A percentile compares a stretch with the other conserved stretches of the same genome.
Conservation (phyloP, 2,113 vertebrate species). For the Stegostoma tigrinum region DNA sequence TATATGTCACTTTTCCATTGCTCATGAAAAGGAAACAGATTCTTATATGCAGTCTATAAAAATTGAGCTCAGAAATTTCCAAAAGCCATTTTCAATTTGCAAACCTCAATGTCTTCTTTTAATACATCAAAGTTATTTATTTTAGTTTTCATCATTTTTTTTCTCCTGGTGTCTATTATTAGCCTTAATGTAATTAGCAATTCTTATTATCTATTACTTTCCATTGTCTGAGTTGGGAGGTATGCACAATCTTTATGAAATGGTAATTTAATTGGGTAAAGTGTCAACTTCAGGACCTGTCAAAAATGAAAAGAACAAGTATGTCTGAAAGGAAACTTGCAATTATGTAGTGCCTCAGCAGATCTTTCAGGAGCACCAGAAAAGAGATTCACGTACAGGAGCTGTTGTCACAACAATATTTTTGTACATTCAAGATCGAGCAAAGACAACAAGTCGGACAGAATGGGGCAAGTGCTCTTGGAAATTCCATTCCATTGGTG, state of each 20-base stretch:
- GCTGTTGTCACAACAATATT: neutral
- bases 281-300: neutral
- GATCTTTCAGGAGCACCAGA: neutral
- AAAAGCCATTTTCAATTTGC: neutral
- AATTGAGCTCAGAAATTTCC: neutral
- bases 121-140: no score
- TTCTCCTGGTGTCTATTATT: no score
- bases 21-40: neutral
- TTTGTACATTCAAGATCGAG: neutral
- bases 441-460: neutral
- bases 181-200: no score
- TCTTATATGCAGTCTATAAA: neutral
- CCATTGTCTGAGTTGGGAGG: neutral
- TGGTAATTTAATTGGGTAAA: neutral
- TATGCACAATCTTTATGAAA: neutral
- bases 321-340: neutral
- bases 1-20: neutral
- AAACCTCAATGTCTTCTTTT: neutral
- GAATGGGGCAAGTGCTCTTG: neutral
- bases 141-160: no score
- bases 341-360: neutral
- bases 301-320: neutral
- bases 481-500: neutral
- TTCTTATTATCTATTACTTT: neutral
- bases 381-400: neutral